These are phyloP conservation scores for Harpagifer antarcticus DNA, from an alignment of 2,797 vertebrate genomes.

Conservation along the genomic window DNA sequence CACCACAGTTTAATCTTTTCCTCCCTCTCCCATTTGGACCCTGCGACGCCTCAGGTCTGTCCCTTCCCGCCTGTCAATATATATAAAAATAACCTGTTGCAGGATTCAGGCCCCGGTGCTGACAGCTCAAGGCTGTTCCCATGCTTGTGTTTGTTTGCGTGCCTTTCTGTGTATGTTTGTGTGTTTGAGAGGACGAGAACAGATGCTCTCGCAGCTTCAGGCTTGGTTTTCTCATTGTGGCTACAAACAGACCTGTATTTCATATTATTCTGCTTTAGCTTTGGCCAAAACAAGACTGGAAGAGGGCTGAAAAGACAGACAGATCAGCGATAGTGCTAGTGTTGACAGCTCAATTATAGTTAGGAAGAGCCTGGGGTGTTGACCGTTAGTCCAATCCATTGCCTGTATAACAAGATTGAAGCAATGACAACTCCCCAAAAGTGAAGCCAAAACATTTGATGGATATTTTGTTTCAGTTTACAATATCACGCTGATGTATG, in stretches of 20 bases:
- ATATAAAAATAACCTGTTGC: slow-evolving; percentile 70
- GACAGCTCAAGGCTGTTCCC: slow-evolving; percentile 70
- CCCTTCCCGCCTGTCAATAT: slow-evolving; percentile 52
- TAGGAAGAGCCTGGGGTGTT: slow-evolving; percentile 30
- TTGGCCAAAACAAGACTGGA: slow-evolving; percentile 57
- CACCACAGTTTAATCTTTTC: slow-evolving; percentile 7
- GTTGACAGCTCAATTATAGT: slow-evolving; percentile 31
- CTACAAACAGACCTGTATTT: slow-evolving; percentile 66
- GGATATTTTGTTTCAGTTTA: too few relatives aligned
- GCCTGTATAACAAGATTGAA: too few relatives aligned
- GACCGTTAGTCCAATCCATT: background rate
- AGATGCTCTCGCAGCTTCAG: slow-evolving; percentile 59
- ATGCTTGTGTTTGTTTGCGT: slow-evolving; percentile 51
- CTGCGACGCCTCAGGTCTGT: slow-evolving; percentile 7
- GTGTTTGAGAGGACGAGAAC: slow-evolving; percentile 47
- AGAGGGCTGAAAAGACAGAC: slow-evolving; percentile 27
- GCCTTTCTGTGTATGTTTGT: slow-evolving; percentile 52
- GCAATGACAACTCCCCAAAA: too few relatives aligned
- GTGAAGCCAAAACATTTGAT: too few relatives aligned
- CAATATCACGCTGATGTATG: too few relatives aligned
- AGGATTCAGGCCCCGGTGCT: slow-evolving; percentile 44
- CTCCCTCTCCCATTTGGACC: slow-evolving; percentile 29
- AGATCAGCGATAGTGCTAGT: background rate
- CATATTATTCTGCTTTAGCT: slow-evolving; percentile 70
- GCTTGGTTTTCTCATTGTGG: slow-evolving; percentile 81